Base-by-base conservation (phyloP, 1,140 invertebrate species). In the Lepidurus couesii region DNA sequence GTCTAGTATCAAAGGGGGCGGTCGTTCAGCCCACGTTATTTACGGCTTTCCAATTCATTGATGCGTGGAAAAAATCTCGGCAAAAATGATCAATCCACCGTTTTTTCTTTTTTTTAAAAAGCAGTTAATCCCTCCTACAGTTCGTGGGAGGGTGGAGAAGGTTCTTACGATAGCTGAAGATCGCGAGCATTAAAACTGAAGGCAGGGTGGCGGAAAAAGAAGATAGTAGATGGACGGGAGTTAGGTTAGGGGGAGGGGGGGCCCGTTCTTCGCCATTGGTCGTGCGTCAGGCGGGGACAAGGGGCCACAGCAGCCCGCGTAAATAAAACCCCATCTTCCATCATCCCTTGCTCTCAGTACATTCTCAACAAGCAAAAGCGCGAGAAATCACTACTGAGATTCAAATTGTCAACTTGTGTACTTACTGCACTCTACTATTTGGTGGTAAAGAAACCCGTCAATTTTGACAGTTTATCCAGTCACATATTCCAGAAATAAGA, bases 261-360 rank as follows among this genome's bases (percentile, higher is more conserved):
- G 16, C 53, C n/a, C n/a, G 53, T 65, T 65, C 53, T 65, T 65
- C 21, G 53, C 53, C 53, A 65, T 65, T 65, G 53, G 53, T 65
- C 53, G 53, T 65, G 53, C 53, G 53, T 65, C 53, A 65, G 53
- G 53, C 53, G 53, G 53, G 53, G 21, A 65, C 53, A 65, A 65
- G n/a, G 53, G 53, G 53, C 53, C 53, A 65, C 53, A 65, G 53
- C 53, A 65, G 53, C 16, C 53, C 53, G 53, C 53, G 53, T 65
- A 65, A 65, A 65, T 65, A 65, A 65, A 65, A 65, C 53, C 53
- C 53, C 53, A 65, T 65, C 53, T 65, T 65, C 53, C 53, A 65
- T 65, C 53, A 65, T 65, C 53, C 53, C 53, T 65, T 65, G 53
- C 53, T 65, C 53, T 65, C 53, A 65, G 53, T 65, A 65, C 53